Conservation (phyloP, 1,140 invertebrate genomes). For the Drosophila prosaltans region DNA sequence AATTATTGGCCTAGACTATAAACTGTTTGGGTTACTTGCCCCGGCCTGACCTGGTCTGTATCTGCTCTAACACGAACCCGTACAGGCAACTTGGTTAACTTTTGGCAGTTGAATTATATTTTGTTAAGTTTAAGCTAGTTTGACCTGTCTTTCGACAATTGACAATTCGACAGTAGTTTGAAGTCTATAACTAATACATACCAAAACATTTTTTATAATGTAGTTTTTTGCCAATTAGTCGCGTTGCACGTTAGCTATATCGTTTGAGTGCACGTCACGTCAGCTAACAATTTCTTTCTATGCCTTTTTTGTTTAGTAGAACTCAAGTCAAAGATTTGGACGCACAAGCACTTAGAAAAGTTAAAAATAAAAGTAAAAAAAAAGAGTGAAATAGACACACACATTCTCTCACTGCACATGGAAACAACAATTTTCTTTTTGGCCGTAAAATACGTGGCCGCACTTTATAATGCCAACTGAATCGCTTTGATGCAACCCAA, state of each 20-base stretch:
- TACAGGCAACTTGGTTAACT: slow-evolving; percentile 29
- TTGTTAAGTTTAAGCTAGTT: slow-evolving; percentile 54
- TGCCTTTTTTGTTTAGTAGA: slow-evolving; percentile 21
- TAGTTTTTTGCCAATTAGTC: slow-evolving; percentile 63
- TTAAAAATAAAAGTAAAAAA: not conserved
- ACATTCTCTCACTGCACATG: slow-evolving; percentile 23
- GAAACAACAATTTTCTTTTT: slow-evolving; percentile 20
- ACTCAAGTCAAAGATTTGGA: slow-evolving; percentile 15
- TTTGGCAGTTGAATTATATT: slow-evolving; percentile 64
- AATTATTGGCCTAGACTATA: slow-evolving; percentile 72
- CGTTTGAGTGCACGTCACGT: slow-evolving; percentile 43
- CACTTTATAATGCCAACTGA: slow-evolving; percentile 57
- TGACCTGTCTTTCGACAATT: slow-evolving; percentile 60
- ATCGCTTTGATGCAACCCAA: slow-evolving; percentile 62
- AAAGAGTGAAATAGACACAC: slow-evolving; percentile 27
- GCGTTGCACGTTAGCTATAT: slow-evolving; percentile 18
- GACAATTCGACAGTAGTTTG: slow-evolving; percentile 62
- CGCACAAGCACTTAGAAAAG: too few relatives aligned
- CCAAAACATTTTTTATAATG: not conserved
- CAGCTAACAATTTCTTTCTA: slow-evolving; percentile 54
- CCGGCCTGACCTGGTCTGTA: not conserved
- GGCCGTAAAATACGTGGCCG: slow-evolving; percentile 50
- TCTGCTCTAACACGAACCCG: not conserved
- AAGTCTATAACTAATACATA: slow-evolving; percentile 19
- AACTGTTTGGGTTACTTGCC: slow-evolving; percentile 42